These are phyloP conservation scores for Diarsia brunnea DNA, from an alignment of 2,888 invertebrate genomes.

Conservation along the genomic window DNA sequence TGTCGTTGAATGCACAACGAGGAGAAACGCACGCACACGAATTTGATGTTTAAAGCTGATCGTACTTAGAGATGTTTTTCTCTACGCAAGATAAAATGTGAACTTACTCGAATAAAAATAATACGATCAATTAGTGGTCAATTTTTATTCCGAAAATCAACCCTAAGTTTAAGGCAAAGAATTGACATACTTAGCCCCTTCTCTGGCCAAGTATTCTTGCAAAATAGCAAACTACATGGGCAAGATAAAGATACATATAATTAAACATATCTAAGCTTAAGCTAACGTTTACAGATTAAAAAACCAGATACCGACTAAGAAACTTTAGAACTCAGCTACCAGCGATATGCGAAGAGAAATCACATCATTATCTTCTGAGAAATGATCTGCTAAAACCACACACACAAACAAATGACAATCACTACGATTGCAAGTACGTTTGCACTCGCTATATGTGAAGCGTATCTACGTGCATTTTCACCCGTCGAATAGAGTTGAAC, in stretches of 20 bases:
- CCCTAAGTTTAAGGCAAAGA: background rate
- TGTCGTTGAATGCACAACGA: background rate
- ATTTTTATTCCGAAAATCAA: background rate
- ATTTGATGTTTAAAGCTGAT: no score
- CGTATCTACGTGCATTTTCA: background rate
- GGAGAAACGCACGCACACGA: background rate
- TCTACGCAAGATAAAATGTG: no score
- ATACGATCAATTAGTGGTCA: no score
- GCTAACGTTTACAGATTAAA: no score
- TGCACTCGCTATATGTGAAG: background rate
- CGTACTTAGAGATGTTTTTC: no score
- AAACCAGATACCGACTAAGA: no score
- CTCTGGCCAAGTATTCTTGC: no score
- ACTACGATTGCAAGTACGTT: background rate
- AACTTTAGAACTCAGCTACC: no score
- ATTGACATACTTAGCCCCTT: background rate
- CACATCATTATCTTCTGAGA: background rate
- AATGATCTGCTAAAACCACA: background rate
- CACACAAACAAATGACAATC: background rate
- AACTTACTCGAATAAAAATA: no score
- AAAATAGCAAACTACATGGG: background rate
- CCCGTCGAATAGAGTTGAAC: background rate
- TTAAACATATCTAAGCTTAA: no score
- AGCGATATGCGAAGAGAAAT: no score
- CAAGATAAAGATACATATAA: no score